These are phyloP conservation scores for Syngnathus acus DNA, from an alignment of 2,797 vertebrate genomes.

Conservation along the genomic window DNA sequence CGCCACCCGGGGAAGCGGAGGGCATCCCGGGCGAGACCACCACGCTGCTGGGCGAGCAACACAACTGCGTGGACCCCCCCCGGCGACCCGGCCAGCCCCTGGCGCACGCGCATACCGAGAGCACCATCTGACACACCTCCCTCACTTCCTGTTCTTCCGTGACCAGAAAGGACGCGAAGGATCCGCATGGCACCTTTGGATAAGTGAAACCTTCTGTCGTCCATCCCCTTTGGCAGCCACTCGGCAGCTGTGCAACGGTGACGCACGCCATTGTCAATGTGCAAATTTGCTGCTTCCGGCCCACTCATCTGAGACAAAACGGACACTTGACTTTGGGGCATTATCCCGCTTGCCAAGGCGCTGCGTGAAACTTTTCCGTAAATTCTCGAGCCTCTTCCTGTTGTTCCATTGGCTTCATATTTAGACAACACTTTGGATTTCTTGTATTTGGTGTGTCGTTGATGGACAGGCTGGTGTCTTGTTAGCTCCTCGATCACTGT, in stretches of 20 bases:
- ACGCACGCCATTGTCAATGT: too few relatives aligned
- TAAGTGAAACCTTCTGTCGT: background rate
- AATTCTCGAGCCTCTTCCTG: too few relatives aligned
- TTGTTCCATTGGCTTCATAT: too few relatives aligned
- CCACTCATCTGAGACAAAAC: too few relatives aligned
- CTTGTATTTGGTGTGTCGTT: background rate
- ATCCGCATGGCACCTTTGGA: background rate
- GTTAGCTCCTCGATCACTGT: conserved; percentile 1
- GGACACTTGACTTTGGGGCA: background rate
- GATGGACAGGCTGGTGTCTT: background rate
- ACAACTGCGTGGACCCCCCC: conserved; percentile 72
- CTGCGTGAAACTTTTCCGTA: too few relatives aligned
- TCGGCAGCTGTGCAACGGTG: too few relatives aligned
- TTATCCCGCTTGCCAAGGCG: background rate
- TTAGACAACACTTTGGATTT: background rate
- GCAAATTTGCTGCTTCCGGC: too few relatives aligned
- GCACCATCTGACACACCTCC: conserved; percentile 74
- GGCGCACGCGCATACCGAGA: conserved; percentile 67
- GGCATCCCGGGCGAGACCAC: conserved; percentile 74
- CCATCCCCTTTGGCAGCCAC: too few relatives aligned
- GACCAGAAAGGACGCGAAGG: background rate
- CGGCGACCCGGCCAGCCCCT: conserved; percentile 60
- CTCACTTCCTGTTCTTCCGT: background rate
- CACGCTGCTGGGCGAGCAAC: conserved; percentile 78
- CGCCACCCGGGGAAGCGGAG: conserved; percentile 51